Conservation (phyloP, 2,113 vertebrate genomes). For the Podiceps cristatus region DNA sequence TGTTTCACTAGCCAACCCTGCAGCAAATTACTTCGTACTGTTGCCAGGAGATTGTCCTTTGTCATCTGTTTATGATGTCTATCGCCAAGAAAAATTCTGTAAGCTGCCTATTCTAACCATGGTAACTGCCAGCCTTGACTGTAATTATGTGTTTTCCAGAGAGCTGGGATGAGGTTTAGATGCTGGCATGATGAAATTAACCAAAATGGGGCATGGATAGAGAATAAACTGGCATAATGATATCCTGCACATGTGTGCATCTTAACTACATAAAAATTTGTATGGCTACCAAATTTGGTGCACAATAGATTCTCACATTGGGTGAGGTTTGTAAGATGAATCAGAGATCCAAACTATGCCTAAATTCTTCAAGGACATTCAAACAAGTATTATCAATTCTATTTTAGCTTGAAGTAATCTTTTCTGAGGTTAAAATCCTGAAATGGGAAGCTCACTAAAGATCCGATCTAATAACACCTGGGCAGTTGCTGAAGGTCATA, state of each 20-base stretch:
- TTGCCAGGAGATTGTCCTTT: not conserved
- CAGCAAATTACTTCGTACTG: not conserved
- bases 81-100: not conserved
- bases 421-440: not conserved
- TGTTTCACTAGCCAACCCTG: not conserved
- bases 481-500: not conserved
- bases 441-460: not conserved
- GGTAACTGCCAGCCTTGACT: not conserved
- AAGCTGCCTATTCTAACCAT: not conserved
- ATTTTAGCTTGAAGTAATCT: not conserved
- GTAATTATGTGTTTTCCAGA: not conserved
- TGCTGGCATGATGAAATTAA: not conserved
- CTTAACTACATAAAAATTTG: not conserved
- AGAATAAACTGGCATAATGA: not conserved
- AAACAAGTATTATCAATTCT: not conserved
- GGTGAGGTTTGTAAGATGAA: not conserved
- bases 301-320: not conserved
- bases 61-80: not conserved
- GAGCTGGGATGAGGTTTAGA: not conserved
- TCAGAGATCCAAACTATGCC: not conserved
- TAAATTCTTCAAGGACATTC: not conserved
- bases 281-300: not conserved
- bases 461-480: not conserved
- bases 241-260: not conserved
- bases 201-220: not conserved